Evolutionary conservation across 1,140 invertebrate species (phyloP).

Genomic region (Bradysia coprophila): DNA sequence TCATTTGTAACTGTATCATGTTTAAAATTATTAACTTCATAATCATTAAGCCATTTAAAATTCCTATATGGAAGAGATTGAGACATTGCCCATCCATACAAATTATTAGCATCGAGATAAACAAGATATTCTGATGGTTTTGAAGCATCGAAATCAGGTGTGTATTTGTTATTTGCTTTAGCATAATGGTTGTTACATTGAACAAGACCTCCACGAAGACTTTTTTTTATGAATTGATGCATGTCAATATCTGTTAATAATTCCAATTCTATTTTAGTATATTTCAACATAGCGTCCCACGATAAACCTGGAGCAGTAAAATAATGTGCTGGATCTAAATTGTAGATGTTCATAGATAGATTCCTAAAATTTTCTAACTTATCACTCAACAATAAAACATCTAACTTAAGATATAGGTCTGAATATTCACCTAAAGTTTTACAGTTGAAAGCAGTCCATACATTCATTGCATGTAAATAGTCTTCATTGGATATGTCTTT

Average conservation of each 20-base stretch:
- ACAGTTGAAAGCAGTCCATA: conserved; percentile 22
- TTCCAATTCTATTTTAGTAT: conserved; percentile 15
- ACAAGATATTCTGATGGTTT: conserved; percentile 13
- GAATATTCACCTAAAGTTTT: conserved; percentile 21
- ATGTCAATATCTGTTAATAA: conserved; percentile 16
- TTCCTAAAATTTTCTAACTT: conserved; percentile 23
- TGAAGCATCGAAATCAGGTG: conserved; percentile 3
- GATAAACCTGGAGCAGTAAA: conserved; percentile 8
- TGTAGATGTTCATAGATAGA: conserved; percentile 5
- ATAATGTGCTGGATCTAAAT: conserved; percentile 7
- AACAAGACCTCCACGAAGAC: conserved; percentile 8
- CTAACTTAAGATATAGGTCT: conserved; percentile 25
- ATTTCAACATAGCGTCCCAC: conserved; percentile 17
- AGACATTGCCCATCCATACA: conserved; percentile 24
- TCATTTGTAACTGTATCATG: conserved; percentile 12
- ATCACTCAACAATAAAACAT: conserved; percentile 21
- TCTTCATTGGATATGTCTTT: conserved; percentile 13
- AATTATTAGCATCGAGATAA: conserved; percentile 24
- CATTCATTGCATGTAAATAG: conserved; percentile 19
- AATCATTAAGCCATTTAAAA: conserved; percentile 16
- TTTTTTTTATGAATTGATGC: conserved; percentile 18
- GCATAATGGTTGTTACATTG: conserved; percentile 9
- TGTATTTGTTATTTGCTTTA: conserved; percentile 17
- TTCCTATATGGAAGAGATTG: conserved; percentile 8
- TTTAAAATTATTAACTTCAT: conserved; percentile 10